These are phyloP conservation scores for Linyphia triangularis DNA, from an alignment of 2,888 invertebrate species.

Conservation along the genomic window DNA sequence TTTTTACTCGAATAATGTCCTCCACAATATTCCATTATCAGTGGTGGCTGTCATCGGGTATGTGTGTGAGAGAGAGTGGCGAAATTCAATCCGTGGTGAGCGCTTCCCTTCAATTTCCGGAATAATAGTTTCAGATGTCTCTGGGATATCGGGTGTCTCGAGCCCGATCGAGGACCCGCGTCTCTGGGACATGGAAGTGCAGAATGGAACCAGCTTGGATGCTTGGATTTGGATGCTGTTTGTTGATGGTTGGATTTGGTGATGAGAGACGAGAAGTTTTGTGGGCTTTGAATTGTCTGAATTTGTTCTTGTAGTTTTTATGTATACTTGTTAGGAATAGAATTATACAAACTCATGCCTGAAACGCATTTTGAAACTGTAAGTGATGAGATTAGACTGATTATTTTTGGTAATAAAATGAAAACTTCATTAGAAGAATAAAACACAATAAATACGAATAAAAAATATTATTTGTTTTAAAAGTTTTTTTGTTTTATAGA, in stretches of 20 bases:
- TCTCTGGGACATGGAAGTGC: not conserved
- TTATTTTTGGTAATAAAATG: too few species aligned
- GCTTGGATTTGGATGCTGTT: too few species aligned
- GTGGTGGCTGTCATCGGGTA: constrained; percentile 66
- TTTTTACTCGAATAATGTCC: constrained; percentile 51
- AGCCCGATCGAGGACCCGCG: constrained; percentile 26
- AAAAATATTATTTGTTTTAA: too few species aligned
- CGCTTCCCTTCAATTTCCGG: constrained; percentile 76
- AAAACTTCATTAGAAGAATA: too few species aligned
- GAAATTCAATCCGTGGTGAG: constrained; percentile 65
- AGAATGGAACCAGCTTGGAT: constrained; percentile 62
- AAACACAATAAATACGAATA: too few species aligned
- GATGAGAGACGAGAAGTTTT: not conserved
- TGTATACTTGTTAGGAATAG: too few species aligned
- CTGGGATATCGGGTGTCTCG: constrained; percentile 71
- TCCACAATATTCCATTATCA: constrained; percentile 50
- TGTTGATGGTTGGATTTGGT: not conserved
- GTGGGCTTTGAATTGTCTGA: too few species aligned
- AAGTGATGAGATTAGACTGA: too few species aligned
- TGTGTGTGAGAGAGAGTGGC: constrained; percentile 54
- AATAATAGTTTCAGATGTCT: constrained; percentile 75
- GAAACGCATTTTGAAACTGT: too few species aligned
- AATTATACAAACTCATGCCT: too few species aligned
- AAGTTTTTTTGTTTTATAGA: too few species aligned
- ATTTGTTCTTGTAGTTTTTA: too few species aligned